Evolutionary conservation across 1,140 invertebrate genomes (phyloP).

Genomic region (Monochamus saltuarius): DNA sequence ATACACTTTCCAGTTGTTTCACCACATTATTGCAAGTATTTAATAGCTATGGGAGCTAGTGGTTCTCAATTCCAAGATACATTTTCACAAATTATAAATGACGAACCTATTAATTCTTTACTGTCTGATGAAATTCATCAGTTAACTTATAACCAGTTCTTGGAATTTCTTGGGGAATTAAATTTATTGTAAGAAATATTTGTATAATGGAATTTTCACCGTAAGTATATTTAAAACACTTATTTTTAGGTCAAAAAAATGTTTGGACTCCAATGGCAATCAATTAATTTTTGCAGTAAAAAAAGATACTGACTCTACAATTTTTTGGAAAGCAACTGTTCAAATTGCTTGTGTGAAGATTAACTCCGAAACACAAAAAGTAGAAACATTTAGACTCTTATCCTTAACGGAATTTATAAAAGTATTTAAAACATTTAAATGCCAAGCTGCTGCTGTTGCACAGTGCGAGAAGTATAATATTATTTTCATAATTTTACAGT

Average conservation of each 20-base stretch:
- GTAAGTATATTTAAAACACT: neutral
- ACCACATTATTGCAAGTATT: too few relatives aligned
- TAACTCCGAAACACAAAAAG: slow-evolving; percentile 53
- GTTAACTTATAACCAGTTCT: slow-evolving; percentile 44
- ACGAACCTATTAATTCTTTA: slow-evolving; percentile 37
- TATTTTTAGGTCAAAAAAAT: slow-evolving; percentile 59
- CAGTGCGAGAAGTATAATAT: slow-evolving; percentile 40
- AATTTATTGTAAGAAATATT: slow-evolving; percentile 41
- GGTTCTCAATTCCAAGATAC: slow-evolving; percentile 38
- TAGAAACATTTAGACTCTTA: slow-evolving; percentile 60
- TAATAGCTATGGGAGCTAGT: slow-evolving; percentile 37
- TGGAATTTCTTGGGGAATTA: slow-evolving; percentile 40
- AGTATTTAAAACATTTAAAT: slow-evolving; percentile 56
- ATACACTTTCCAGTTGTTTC: too few relatives aligned
- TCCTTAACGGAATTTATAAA: slow-evolving; percentile 63
- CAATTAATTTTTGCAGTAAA: slow-evolving; percentile 67
- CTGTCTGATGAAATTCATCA: slow-evolving; percentile 41
- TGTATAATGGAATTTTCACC: neutral
- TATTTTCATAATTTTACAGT: neutral
- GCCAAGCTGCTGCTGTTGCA: slow-evolving; percentile 47
- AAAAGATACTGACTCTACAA: slow-evolving; percentile 62
- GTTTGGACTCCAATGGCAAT: slow-evolving; percentile 61
- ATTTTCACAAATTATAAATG: slow-evolving; percentile 34
- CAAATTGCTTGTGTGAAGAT: slow-evolving; percentile 67
- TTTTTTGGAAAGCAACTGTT: slow-evolving; percentile 70